phyloP scores from a whole-genome alignment of 2,113 vertebrate genomes.

The Aldabrachelys gigantea region DNA sequence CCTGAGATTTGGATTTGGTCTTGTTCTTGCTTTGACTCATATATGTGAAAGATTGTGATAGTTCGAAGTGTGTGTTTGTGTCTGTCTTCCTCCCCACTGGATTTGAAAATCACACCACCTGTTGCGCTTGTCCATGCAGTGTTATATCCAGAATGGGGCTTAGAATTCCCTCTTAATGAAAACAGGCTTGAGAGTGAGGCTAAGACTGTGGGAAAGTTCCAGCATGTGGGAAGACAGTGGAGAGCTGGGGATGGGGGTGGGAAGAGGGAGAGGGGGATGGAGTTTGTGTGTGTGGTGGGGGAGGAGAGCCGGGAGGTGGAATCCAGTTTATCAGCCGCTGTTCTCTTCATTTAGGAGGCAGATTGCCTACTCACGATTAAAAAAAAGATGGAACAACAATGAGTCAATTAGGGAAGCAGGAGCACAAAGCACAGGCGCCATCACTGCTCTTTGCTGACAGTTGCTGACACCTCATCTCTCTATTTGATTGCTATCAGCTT shows the following conservation, averaged over 20 bases:
- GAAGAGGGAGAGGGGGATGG: constrained; percentile 3
- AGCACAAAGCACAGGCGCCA: neutral
- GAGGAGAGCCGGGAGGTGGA: neutral
- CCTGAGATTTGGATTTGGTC: neutral
- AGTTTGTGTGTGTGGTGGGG: neutral
- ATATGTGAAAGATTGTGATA: too few relatives aligned
- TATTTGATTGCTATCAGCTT: fast-evolving
- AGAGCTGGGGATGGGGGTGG: neutral
- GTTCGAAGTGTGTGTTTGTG: neutral
- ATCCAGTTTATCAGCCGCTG: neutral
- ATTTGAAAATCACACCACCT: neutral
- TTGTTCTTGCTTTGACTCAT: neutral
- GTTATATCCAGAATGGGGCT: neutral
- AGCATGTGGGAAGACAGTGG: neutral
- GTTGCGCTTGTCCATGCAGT: neutral
- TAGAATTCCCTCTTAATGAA: constrained; percentile 25
- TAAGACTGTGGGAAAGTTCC: constrained; percentile 58
- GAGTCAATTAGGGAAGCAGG: neutral
- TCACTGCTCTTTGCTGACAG: neutral
- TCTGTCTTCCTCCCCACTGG: neutral
- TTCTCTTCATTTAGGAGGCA: neutral
- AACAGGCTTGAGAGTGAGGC: constrained; percentile 23
- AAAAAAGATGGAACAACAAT: neutral
- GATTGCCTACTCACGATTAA: neutral
- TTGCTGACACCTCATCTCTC: neutral